Base-by-base conservation (phyloP, 2,797 vertebrate genomes). In the Peromyscus nudipes region DNA sequence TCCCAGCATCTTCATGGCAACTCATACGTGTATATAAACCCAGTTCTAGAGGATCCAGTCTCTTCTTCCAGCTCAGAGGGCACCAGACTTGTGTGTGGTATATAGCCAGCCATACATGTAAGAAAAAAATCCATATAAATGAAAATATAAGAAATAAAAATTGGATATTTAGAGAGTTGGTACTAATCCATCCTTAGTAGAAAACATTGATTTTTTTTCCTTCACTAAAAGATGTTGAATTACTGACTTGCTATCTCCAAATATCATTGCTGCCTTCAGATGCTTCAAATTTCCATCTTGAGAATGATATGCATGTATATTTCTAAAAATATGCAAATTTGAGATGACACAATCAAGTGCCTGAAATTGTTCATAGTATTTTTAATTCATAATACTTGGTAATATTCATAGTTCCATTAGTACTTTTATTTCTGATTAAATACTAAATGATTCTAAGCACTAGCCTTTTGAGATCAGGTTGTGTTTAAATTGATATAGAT, bases 361-460 rank as follows among this genome's bases (percentile, higher is more conserved):
- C 37, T 65, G 1, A 37, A 37, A 77, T 8, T n/a, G 1, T 46
- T 69, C 4, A 40, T 12, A 25, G 3, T n/a, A 46, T 23, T 57
- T 27, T 67, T 25, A 83, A 91, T 60, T 37, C 4, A 37, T 75
- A 71, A 60, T 40, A 76, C 17, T 76, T 75, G 27, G 0, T 73
- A 79, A 40, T 2, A 2, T 40, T 55, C 94, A 4, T 80, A 52
- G 3, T 65, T 40, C 34, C 46, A 60, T 75, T n/a, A 21, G 3
- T 52, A 67, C n/a, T 85, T 92, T 81, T 19, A 96, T 71, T 82
- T 89, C 23, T 90, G 17, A 88, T 43, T 79, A 65, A 76, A 4
- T 40, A 34, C 25, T 79, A 40, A 73, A 12, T 73, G 71, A 73
- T 40, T 40, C 10, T 71, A 71, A 40, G 71, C 23, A 37, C 23